A percentile compares a stretch with the other conserved stretches of the same genome.
phyloP scores from a whole-genome alignment of 2,888 invertebrate species.

The Parnassius orleans region DNA sequence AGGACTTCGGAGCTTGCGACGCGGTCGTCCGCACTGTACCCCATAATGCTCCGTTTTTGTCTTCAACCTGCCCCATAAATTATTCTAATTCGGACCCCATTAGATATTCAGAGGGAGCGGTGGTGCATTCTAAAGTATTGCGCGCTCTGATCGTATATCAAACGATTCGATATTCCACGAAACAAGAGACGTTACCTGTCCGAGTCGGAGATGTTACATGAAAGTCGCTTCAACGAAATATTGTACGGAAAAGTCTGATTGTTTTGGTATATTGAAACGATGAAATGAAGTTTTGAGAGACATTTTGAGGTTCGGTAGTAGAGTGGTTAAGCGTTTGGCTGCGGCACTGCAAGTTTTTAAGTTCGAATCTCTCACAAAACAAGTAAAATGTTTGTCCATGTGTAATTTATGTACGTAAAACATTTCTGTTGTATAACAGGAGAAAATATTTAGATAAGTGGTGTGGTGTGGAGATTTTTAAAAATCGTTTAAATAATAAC shows the following conservation, averaged over 20 bases:
- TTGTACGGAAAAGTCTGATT: not conserved
- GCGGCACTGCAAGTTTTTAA: not conserved
- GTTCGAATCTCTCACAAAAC: not conserved
- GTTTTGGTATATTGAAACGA: not conserved
- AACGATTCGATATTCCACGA: conserved; percentile 73
- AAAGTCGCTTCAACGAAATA: not conserved
- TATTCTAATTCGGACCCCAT: conserved; percentile 76
- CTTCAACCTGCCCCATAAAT: conserved; percentile 68
- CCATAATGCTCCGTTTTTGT: conserved; percentile 78
- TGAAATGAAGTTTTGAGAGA: no score
- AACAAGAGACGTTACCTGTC: conserved; percentile 74
- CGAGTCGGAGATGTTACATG: conserved; percentile 49
- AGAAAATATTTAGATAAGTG: no score
- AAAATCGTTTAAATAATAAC: no score
- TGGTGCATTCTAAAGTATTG: conserved; percentile 74
- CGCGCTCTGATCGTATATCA: conserved; percentile 74
- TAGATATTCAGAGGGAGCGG: conserved; percentile 75
- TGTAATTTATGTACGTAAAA: no score
- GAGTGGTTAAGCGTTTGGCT: no score
- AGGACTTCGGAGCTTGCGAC: not conserved
- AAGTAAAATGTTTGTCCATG: no score
- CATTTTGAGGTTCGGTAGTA: no score
- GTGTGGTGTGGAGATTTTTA: no score
- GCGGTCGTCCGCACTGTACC: conserved; percentile 41
- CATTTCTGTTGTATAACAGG: no score